Conservation (phyloP, 2,888 invertebrate genomes). For the Tiliacea aurago region DNA sequence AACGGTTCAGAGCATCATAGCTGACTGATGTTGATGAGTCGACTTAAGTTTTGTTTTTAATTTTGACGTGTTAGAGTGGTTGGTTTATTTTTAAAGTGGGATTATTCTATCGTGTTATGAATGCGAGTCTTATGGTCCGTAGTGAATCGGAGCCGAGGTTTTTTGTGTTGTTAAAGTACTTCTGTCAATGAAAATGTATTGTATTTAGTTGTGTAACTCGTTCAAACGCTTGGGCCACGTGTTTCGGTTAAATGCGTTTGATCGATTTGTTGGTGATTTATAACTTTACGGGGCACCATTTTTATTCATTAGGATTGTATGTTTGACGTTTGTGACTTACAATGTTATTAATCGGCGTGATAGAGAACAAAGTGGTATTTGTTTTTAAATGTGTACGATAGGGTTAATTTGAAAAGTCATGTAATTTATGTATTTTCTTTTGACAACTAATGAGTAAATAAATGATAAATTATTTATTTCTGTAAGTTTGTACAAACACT, state of each 20-base stretch:
- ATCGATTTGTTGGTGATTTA: slow-evolving; percentile 63
- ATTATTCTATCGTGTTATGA: slow-evolving; percentile 84
- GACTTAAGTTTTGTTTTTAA: slow-evolving; percentile 82
- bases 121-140: slow-evolving; percentile 81
- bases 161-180: slow-evolving; percentile 80
- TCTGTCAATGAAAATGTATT: slow-evolving; percentile 78
- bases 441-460: background rate
- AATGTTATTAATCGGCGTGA: background rate
- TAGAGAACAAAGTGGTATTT: background rate
- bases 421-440: background rate
- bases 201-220: slow-evolving; percentile 58
- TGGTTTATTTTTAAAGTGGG: slow-evolving; percentile 82
- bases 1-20: slow-evolving; percentile 78
- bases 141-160: slow-evolving; percentile 77
- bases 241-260: slow-evolving; percentile 55
- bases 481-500: too few species aligned
- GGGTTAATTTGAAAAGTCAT: background rate
- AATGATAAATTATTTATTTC: too few species aligned
- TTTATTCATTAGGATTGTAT: slow-evolving; percentile 51
- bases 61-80: slow-evolving; percentile 79
- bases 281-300: slow-evolving; percentile 51
- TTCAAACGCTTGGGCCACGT: slow-evolving; percentile 58
- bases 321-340: slow-evolving; percentile 24
- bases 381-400: background rate
- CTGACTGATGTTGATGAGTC: slow-evolving; percentile 84